Evolutionary conservation across 1,140 invertebrate genomes (phyloP).

Genomic region (Solenopsis invicta): DNA sequence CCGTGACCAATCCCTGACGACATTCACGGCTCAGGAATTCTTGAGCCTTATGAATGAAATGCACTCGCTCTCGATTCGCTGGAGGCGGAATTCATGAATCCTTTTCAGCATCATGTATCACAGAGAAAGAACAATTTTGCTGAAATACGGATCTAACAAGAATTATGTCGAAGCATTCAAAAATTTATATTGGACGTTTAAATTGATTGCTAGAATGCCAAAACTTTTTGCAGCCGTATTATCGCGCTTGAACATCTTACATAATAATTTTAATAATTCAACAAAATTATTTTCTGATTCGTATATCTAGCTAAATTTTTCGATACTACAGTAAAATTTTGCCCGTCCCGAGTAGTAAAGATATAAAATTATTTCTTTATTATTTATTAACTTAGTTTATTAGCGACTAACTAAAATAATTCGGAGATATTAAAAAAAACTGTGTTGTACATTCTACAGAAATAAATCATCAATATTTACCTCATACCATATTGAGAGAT

Average conservation of each 20-base stretch:
- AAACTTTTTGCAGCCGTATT: too few relatives aligned
- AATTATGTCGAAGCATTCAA: too few relatives aligned
- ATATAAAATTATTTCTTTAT: neutral
- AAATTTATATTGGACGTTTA: too few relatives aligned
- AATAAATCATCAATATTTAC: neutral
- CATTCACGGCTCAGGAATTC: constrained; percentile 73
- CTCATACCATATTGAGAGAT: neutral
- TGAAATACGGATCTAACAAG: too few relatives aligned
- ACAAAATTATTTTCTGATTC: too few relatives aligned
- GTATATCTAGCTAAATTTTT: too few relatives aligned
- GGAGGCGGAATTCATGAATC: neutral
- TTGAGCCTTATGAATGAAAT: constrained; percentile 63
- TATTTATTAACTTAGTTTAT: neutral
- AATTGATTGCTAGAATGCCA: too few relatives aligned
- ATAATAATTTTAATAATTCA: too few relatives aligned
- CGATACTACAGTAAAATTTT: too few relatives aligned
- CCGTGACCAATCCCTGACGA: constrained; percentile 60
- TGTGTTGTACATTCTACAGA: neutral
- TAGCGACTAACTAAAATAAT: neutral
- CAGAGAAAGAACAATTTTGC: too few relatives aligned
- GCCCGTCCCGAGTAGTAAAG: too few relatives aligned
- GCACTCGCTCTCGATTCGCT: constrained; percentile 1
- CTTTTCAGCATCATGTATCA: neutral
- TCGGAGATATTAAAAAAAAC: neutral
- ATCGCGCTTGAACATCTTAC: too few relatives aligned